phyloP scores from a whole-genome alignment of 2,888 invertebrate genomes.

The Endotricha flammealis region DNA sequence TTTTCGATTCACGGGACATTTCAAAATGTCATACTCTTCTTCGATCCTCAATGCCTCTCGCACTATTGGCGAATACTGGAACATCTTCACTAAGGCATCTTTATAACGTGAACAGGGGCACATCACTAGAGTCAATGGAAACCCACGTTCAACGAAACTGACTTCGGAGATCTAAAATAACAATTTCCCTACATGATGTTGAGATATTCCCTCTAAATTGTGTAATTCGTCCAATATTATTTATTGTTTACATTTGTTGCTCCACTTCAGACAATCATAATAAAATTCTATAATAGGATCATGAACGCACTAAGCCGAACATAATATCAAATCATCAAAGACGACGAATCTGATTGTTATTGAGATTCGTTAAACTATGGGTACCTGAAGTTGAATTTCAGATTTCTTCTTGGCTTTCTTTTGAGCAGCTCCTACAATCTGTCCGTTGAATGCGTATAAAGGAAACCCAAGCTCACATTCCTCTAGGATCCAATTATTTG shows the following conservation, averaged over 20 bases:
- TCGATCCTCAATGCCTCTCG: slow-evolving; percentile 42
- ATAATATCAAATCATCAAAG: too few relatives aligned
- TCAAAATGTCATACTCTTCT: slow-evolving; percentile 42
- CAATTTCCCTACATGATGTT: neutral
- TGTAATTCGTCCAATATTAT: too few relatives aligned
- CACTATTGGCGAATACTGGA: slow-evolving; percentile 33
- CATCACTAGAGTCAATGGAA: slow-evolving; percentile 56
- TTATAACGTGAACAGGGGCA: slow-evolving; percentile 53
- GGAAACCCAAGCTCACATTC: slow-evolving; percentile 52
- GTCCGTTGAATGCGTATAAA: slow-evolving; percentile 49
- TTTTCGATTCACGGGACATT: slow-evolving; percentile 38
- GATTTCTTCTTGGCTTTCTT: slow-evolving; percentile 64
- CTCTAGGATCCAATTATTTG: slow-evolving; percentile 63
- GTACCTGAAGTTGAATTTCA: slow-evolving; percentile 49
- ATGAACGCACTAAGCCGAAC: too few relatives aligned
- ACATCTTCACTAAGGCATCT: slow-evolving; percentile 47
- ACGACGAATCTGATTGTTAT: neutral
- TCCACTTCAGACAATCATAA: too few relatives aligned
- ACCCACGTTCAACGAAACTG: slow-evolving; percentile 47
- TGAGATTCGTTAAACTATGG: too few relatives aligned
- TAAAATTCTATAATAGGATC: too few relatives aligned
- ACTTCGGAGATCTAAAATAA: slow-evolving; percentile 43
- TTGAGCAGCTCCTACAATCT: slow-evolving; percentile 41
- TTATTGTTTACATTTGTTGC: too few relatives aligned
- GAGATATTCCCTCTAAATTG: neutral